Conservation (phyloP, 2,113 vertebrate species). For the Pao palembangensis region DNA sequence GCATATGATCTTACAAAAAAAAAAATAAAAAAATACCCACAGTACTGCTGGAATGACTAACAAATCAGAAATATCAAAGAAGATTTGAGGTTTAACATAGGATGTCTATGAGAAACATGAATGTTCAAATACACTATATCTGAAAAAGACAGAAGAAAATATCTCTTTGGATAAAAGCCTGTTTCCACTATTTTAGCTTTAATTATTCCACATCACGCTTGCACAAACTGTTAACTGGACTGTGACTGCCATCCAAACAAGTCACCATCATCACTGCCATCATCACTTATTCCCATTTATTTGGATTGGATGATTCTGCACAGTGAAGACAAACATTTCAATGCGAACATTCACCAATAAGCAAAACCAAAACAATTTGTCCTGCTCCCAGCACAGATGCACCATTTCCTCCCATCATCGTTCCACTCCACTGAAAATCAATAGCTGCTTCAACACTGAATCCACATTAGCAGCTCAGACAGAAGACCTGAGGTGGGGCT, state of each 20-base stretch:
- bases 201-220: no score
- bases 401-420: conserved; percentile 35
- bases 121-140: no score
- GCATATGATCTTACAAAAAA: conserved; percentile 7
- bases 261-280: no score
- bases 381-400: conserved; percentile 5
- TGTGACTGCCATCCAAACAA: no score
- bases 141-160: neutral
- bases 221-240: no score
- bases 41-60: neutral
- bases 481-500: conserved; percentile 18
- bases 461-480: conserved; percentile 37
- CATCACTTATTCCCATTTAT: no score
- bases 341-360: neutral
- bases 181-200: no score
- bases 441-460: conserved; percentile 21
- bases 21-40: neutral
- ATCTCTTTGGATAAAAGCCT: neutral
- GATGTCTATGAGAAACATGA: neutral
- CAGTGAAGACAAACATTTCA: neutral
- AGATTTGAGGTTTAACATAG: neutral
- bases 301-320: neutral
- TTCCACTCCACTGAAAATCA: conserved; percentile 33
- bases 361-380: neutral
- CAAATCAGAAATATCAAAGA: neutral